Evolutionary conservation across 2,888 invertebrate species (phyloP), one percentile per base, ranked within the genome.

Genomic region (Leptopilina myrica): DNA sequence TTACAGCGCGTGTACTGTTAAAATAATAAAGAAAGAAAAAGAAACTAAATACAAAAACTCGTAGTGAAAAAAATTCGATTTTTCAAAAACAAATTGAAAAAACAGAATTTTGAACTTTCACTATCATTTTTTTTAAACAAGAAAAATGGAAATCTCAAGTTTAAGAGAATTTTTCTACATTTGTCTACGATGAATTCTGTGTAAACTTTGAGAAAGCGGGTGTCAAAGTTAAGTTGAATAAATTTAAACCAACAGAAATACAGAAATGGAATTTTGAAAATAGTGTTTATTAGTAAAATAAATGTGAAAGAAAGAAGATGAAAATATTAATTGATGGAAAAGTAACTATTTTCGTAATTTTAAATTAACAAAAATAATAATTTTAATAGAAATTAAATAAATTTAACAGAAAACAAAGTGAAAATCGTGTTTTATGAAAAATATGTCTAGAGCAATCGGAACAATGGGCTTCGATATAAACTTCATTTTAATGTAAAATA

Each of bases 221-320:
- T 67, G 67, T 49, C 62, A 62, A 62, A 15, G 20, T 15, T 11
- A 62, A 67, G 46, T 67, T 46, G 12, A 67, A 20, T 67, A 26
- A 67, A 49, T 67, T 49, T 49, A 11, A 67, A 49, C 20, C 12
- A 49, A 49, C 49, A 26, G 9, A 15, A 20, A 15, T 46, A 1
- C 20, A 43, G 46, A 12, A 65, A 66, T 20, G 46, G 2, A 67
- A 49, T 14, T 49, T 67, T 67, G 9, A 67, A 15, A 67, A 15
- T 9, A 62, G 12, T 67, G 67, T 12, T 67, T 67, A 67, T 67
- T 67, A 67, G 49, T 67, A 20, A 62, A 62, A 62, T 62, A 15
- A 15, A 62, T 8, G n/a, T 5, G 4, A 43, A 43, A 43, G 8
- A 43, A 43, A 43, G 43, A 43, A 8, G 1, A 43, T 8, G 6